phyloP scores from a whole-genome alignment of 2,888 invertebrate species.

The Lottia scabra region DNA sequence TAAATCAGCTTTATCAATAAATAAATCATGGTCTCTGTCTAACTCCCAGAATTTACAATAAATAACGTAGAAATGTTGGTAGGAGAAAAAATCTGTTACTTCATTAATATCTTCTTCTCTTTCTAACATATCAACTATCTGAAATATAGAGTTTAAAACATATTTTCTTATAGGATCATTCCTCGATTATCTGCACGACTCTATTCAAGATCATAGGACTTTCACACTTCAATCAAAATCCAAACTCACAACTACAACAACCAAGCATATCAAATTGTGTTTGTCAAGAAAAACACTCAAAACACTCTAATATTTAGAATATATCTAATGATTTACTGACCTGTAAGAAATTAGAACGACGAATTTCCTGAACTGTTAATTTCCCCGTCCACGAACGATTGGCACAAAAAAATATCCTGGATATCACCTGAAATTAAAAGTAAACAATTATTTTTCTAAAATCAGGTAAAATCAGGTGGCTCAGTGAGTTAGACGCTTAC shows the following conservation, averaged over 20 bases:
- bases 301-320: too few species aligned
- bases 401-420: conserved; percentile 96
- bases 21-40: conserved; percentile 97
- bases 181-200: too few species aligned
- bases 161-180: too few species aligned
- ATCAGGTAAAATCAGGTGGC: too few species aligned
- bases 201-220: too few species aligned
- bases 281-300: too few species aligned
- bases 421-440: conserved; percentile 82
- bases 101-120: conserved; percentile 98
- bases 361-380: conserved; percentile 88
- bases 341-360: conserved; percentile 87
- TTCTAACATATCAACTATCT: conserved; percentile 81
- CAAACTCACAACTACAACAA: too few species aligned
- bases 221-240: too few species aligned
- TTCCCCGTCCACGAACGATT: conserved; percentile 97
- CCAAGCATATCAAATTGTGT: too few species aligned
- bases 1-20: conserved; percentile 93
- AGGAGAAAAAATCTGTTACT: conserved; percentile 82
- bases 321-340: conserved; percentile 61
- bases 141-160: conserved; percentile 31
- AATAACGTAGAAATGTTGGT: conserved; percentile 99
- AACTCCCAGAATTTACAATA: conserved; percentile 99
- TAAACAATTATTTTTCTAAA: too few species aligned
- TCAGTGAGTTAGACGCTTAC: too few species aligned